phyloP scores from a whole-genome alignment of 2,113 vertebrate species.

The Sitta europaea region DNA sequence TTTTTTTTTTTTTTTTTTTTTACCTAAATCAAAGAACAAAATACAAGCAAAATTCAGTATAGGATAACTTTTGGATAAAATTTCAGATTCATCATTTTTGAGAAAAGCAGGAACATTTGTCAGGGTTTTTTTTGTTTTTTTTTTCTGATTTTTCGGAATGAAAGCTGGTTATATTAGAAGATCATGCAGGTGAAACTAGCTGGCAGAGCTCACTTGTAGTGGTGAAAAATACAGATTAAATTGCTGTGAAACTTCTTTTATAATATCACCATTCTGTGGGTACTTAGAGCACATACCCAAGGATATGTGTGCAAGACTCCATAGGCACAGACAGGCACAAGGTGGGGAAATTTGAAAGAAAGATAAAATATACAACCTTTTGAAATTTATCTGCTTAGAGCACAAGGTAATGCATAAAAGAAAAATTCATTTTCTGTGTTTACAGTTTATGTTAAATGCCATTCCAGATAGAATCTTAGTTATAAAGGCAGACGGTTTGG shows the following conservation, averaged over 20 bases:
- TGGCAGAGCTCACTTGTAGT: not conserved
- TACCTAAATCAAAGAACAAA: not conserved
- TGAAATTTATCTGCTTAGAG: constrained; percentile 51
- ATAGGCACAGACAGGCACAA: not conserved
- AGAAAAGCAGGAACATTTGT: not conserved
- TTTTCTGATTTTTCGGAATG: not conserved
- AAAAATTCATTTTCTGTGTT: constrained; percentile 32
- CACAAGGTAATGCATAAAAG: constrained; percentile 30
- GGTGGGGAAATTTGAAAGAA: not conserved
- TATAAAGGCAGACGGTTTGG: not conserved
- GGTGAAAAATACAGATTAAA: not conserved
- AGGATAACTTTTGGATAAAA: not conserved
- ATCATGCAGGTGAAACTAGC: not conserved
- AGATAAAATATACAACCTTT: constrained; percentile 1
- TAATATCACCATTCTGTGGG: not conserved
- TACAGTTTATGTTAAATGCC: constrained; percentile 46
- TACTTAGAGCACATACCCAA: fast-evolving
- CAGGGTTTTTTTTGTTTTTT: not conserved
- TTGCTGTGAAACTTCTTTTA: not conserved
- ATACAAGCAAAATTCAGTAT: not conserved
- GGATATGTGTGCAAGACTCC: not conserved
- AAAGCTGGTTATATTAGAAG: not conserved
- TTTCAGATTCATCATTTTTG: not conserved
- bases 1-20: not conserved
- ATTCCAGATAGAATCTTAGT: constrained; percentile 34